A percentile compares a stretch with the other conserved stretches of the same genome.
Evolutionary conservation across 2,113 vertebrate genomes (phyloP).

Genomic region (Brachyhypopomus gauderio): DNA sequence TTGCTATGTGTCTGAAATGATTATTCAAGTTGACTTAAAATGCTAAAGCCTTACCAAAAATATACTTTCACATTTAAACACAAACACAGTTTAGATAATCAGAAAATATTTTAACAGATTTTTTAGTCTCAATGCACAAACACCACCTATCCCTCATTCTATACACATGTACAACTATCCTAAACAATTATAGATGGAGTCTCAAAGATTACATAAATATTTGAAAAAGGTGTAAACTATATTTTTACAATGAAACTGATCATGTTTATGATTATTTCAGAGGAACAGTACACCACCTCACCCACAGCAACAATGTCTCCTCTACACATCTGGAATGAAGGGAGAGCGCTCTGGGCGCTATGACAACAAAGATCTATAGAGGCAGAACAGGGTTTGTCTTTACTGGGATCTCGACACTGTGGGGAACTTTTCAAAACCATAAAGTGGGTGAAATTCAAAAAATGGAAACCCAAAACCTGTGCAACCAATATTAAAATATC

Average conservation of each 20-base stretch:
- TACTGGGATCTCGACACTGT: slow-evolving; percentile 55
- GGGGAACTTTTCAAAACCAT: slow-evolving; percentile 27
- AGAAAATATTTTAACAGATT: no score
- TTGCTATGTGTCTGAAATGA: no score
- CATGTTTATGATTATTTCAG: not conserved
- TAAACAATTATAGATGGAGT: not conserved
- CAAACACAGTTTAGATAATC: no score
- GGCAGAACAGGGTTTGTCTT: not conserved
- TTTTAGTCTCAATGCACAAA: no score
- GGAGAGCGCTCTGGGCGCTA: slow-evolving; percentile 66
- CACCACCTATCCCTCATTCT: no score
- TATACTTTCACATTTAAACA: no score
- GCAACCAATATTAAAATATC: slow-evolving; percentile 55
- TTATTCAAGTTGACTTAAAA: no score
- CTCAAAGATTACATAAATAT: not conserved
- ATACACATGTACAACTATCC: no score
- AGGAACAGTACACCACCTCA: slow-evolving; percentile 50
- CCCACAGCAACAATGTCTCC: slow-evolving; percentile 60
- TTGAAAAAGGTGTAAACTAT: not conserved
- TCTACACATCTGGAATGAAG: slow-evolving; percentile 61
- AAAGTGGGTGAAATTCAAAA: slow-evolving; percentile 59
- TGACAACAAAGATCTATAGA: not conserved
- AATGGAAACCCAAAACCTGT: slow-evolving; percentile 60
- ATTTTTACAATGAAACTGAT: not conserved
- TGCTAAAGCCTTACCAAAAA: no score